phyloP scores from a whole-genome alignment of 2,113 vertebrate species.

The Accipiter virgatus region DNA sequence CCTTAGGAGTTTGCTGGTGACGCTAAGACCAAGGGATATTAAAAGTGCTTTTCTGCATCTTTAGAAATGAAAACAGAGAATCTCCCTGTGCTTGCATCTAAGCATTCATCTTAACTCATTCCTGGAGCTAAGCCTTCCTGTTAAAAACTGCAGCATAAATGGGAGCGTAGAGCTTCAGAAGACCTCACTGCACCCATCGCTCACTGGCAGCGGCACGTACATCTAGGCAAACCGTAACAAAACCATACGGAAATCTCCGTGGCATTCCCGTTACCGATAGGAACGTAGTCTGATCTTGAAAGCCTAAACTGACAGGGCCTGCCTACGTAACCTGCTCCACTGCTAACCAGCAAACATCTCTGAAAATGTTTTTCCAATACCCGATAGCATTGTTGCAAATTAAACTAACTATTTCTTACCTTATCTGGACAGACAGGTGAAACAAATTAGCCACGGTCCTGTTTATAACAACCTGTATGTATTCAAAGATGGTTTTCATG shows the following conservation, averaged over 20 bases:
- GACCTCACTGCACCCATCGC: background rate
- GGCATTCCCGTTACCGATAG: fast-evolving
- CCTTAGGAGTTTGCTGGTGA: background rate
- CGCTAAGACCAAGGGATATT: background rate
- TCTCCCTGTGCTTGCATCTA: background rate
- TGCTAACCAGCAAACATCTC: background rate
- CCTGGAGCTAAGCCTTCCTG: background rate
- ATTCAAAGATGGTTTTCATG: background rate
- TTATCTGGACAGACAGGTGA: background rate
- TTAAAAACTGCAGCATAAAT: background rate
- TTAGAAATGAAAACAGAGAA: background rate
- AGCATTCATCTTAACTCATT: background rate
- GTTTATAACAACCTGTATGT: background rate
- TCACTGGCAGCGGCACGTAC: background rate
- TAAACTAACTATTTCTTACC: background rate
- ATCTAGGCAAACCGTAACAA: background rate
- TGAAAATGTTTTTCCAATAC: background rate
- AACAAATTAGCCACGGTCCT: background rate
- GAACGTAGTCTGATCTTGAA: fast-evolving
- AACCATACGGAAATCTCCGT: background rate
- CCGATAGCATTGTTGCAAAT: background rate
- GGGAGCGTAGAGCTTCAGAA: fast-evolving
- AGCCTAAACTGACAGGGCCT: background rate
- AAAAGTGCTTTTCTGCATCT: background rate
- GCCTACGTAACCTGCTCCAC: background rate